These are phyloP conservation scores for Flexamia atlantica DNA, from an alignment of 2,888 invertebrate species.

Conservation along the genomic window DNA sequence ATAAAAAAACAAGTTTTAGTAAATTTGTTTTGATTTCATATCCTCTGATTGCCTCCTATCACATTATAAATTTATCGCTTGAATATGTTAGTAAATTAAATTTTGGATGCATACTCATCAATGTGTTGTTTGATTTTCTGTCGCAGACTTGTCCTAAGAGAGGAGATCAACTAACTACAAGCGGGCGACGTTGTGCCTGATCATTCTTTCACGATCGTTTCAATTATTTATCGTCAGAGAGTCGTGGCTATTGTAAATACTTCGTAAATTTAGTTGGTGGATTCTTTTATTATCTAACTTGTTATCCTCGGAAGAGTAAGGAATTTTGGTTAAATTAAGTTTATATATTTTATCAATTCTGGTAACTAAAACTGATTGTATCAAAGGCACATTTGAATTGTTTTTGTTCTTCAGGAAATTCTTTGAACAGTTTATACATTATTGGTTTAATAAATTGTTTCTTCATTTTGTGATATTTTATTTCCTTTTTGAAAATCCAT, in stretches of 20 bases:
- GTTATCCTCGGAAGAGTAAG: slow-evolving; percentile 6
- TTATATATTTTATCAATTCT: neutral
- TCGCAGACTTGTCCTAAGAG: slow-evolving; percentile 62
- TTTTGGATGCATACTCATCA: too few species aligned
- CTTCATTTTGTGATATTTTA: slow-evolving; percentile 1
- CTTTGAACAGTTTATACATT: neutral
- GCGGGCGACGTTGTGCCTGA: slow-evolving; percentile 50
- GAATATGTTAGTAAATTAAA: too few species aligned
- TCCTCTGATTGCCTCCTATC: too few species aligned
- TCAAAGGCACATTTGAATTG: neutral
- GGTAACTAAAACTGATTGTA: neutral
- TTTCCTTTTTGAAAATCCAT: neutral
- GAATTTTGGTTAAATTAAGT: neutral
- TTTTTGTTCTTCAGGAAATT: neutral
- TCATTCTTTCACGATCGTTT: slow-evolving; percentile 60
- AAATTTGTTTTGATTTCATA: too few species aligned
- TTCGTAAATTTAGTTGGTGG: slow-evolving; percentile 56
- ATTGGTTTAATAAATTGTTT: slow-evolving; percentile 30
- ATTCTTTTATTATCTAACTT: slow-evolving; percentile 2
- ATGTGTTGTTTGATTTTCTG: too few species aligned
- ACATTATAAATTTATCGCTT: too few species aligned
- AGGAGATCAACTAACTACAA: neutral
- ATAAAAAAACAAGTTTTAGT: too few species aligned
- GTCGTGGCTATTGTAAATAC: slow-evolving; percentile 60
- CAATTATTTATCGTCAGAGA: slow-evolving; percentile 57